These are phyloP conservation scores for Wasmannia auropunctata DNA, from an alignment of 1,140 invertebrate species.

Conservation along the genomic window DNA sequence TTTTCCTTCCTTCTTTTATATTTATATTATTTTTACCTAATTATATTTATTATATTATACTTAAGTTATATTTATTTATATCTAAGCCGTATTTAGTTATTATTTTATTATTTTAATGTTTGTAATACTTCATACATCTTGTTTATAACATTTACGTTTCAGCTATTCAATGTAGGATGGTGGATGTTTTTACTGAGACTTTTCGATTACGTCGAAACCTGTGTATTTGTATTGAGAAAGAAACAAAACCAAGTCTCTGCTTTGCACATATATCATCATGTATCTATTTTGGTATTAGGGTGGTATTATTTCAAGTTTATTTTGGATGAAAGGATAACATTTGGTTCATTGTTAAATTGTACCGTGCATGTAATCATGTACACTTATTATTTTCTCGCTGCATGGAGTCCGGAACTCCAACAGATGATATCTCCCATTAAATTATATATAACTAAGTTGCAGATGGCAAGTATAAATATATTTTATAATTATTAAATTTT, in stretches of 20 bases:
- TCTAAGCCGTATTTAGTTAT: neutral
- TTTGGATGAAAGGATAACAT: slow-evolving; percentile 61
- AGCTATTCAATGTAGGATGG: slow-evolving; percentile 77
- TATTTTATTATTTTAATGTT: neutral
- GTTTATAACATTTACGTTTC: neutral
- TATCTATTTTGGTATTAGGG: slow-evolving; percentile 87
- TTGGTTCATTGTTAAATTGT: neutral
- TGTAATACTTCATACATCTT: neutral
- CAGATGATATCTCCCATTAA: neutral
- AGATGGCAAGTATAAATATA: slow-evolving; percentile 46
- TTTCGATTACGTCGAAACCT: slow-evolving; percentile 76
- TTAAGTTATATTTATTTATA: neutral
- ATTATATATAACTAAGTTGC: slow-evolving; percentile 13
- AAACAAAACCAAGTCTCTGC: slow-evolving; percentile 89
- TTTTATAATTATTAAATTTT: neutral
- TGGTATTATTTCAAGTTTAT: slow-evolving; percentile 87
- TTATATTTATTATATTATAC: no score
- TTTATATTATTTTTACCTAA: no score
- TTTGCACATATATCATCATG: slow-evolving; percentile 90
- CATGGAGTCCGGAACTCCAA: neutral
- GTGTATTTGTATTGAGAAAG: slow-evolving; percentile 89
- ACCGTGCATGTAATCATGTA: slow-evolving; percentile 29
- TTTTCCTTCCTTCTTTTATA: no score
- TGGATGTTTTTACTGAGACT: slow-evolving; percentile 81
- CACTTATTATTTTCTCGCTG: slow-evolving; percentile 17